A percentile compares a stretch with the other conserved stretches of the same genome.
Conservation (phyloP, 2,797 vertebrate species). For the Microcaecilia unicolor region DNA sequence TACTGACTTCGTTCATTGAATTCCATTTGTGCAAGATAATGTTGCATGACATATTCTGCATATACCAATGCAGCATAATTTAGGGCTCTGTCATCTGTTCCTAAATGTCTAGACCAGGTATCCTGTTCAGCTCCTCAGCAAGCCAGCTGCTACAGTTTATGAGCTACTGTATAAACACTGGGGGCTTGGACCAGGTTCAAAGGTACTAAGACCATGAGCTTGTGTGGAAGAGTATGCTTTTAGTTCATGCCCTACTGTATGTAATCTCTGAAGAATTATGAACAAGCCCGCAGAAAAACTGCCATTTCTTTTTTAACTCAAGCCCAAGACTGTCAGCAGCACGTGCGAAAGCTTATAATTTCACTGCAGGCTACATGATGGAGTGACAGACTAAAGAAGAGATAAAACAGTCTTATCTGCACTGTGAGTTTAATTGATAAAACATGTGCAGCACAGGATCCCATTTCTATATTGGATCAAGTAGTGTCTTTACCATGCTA, state of each 20-base stretch:
- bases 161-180: slow-evolving; percentile 3
- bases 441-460: too few species aligned
- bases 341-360: too few species aligned
- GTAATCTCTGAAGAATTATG: background rate
- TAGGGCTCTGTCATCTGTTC: slow-evolving; percentile 11
- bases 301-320: too few species aligned
- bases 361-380: too few species aligned
- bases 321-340: too few species aligned
- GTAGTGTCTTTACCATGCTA: too few species aligned
- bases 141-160: too few species aligned
- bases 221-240: slow-evolving; percentile 5
- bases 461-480: too few species aligned
- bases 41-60: background rate
- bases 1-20: background rate
- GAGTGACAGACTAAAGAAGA: too few species aligned
- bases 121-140: slow-evolving; percentile 16
- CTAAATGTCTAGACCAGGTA: slow-evolving; percentile 25
- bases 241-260: background rate
- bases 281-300: too few species aligned
- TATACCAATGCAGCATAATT: slow-evolving; percentile 5
- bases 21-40: background rate
- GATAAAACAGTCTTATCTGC: too few species aligned
- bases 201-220: slow-evolving; percentile 7
- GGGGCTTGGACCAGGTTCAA: slow-evolving; percentile 10
- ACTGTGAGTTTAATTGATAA: too few species aligned